A percentile compares a stretch with the other conserved stretches of the same genome.
Evolutionary conservation across 2,113 vertebrate genomes (phyloP).

Genomic region (Dipodomys ordii): DNA sequence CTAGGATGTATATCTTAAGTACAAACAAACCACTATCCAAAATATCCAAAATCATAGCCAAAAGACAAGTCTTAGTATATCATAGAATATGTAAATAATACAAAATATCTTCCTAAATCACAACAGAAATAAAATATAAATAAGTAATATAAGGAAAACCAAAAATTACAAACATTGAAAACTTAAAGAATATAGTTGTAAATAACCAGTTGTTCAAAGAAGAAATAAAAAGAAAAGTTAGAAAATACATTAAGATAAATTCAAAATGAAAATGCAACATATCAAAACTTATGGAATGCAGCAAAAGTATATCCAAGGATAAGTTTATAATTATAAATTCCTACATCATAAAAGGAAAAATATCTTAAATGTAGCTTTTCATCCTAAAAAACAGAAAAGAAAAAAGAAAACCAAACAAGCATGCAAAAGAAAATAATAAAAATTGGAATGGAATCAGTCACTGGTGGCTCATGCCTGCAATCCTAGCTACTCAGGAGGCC

Average conservation of each 20-base stretch:
- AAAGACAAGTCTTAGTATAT: neutral
- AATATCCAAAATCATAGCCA: neutral
- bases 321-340: neutral
- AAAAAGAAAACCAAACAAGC: neutral
- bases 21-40: neutral
- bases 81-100: neutral
- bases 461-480: too few relatives aligned
- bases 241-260: neutral
- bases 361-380: neutral
- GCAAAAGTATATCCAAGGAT: neutral
- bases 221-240: neutral
- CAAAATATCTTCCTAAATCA: neutral
- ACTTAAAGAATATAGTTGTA: neutral
- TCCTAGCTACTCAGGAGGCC: too few relatives aligned
- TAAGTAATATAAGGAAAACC: neutral
- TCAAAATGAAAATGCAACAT: neutral
- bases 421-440: neutral
- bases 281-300: neutral
- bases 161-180: neutral
- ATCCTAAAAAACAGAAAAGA: neutral
- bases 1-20: neutral
- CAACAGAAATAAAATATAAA: neutral
- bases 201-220: neutral
- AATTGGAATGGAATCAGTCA: too few relatives aligned
- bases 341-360: neutral